Percentiles rank a stretch among this genome's conserved stretches.
Evolutionary conservation across 2,113 vertebrate species (phyloP).

Genomic region (Pituophis catenifer): DNA sequence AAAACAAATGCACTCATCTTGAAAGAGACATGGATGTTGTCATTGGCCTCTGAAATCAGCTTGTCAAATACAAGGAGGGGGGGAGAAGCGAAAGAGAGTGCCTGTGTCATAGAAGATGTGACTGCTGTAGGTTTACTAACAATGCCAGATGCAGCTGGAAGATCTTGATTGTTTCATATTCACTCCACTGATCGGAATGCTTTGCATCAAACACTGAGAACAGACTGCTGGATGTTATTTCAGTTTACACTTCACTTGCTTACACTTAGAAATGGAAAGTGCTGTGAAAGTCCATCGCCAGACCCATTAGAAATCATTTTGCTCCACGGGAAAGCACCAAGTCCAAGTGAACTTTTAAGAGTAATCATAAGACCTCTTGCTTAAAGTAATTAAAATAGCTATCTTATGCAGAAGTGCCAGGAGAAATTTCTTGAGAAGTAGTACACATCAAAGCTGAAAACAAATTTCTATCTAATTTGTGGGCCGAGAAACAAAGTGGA

Average conservation of each 20-base stretch:
- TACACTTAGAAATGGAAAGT: background rate
- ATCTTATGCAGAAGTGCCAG: background rate
- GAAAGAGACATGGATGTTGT: conserved; percentile 38
- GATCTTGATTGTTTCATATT: conserved; percentile 33
- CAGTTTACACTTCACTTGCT: background rate
- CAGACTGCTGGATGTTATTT: background rate
- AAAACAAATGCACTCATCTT: conserved; percentile 51
- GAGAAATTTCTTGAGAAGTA: background rate
- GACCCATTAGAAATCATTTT: background rate
- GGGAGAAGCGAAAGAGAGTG: background rate
- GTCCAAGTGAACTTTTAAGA: background rate
- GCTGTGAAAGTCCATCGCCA: background rate
- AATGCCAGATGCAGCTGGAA: conserved; percentile 39
- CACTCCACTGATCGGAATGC: background rate
- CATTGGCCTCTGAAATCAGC: conserved; percentile 40
- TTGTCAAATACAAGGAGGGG: conserved; percentile 34
- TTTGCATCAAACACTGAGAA: background rate
- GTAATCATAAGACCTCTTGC: background rate
- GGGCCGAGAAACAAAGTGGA: background rate
- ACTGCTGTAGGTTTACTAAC: conserved; percentile 42
- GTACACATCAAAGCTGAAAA: background rate
- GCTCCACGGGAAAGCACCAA: background rate
- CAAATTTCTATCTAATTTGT: background rate
- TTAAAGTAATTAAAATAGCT: background rate
- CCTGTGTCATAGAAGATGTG: conserved; percentile 36